Evolutionary conservation across 2,797 vertebrate species (phyloP).

Genomic region (Sorex maritimensis): DNA sequence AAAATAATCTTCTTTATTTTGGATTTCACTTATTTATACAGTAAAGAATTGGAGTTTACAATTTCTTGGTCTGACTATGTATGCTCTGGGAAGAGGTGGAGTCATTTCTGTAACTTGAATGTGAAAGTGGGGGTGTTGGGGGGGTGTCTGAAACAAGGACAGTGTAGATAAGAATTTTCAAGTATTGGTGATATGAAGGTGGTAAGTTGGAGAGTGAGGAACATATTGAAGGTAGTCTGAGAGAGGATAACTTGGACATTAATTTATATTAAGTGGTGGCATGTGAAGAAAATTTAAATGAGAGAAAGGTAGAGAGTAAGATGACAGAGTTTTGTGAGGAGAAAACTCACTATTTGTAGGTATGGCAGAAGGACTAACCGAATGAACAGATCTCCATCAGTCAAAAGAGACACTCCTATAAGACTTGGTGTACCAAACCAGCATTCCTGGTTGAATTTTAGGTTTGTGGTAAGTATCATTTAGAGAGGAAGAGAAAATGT

Average conservation of each 20-base stretch:
- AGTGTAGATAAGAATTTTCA: background rate
- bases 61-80: background rate
- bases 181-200: background rate
- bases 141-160: background rate
- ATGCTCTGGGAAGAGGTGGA: background rate
- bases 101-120: background rate
- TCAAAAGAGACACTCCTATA: background rate
- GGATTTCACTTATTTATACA: background rate
- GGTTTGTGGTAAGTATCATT: slow-evolving; percentile 1
- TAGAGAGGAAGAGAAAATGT: background rate
- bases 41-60: slow-evolving; percentile 14
- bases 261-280: slow-evolving; percentile 24
- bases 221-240: background rate
- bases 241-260: background rate
- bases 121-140: background rate
- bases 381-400: background rate
- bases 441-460: background rate
- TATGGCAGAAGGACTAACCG: background rate
- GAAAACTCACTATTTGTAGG: background rate
- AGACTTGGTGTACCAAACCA: background rate
- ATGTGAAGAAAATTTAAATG: slow-evolving; percentile 13
- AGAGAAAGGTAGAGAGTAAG: slow-evolving; percentile 26
- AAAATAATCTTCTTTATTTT: slow-evolving; percentile 4
- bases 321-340: slow-evolving; percentile 18
- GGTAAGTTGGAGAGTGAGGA: background rate